phyloP scores from a whole-genome alignment of 2,113 vertebrate species.

The Leptodactylus fuscus region DNA sequence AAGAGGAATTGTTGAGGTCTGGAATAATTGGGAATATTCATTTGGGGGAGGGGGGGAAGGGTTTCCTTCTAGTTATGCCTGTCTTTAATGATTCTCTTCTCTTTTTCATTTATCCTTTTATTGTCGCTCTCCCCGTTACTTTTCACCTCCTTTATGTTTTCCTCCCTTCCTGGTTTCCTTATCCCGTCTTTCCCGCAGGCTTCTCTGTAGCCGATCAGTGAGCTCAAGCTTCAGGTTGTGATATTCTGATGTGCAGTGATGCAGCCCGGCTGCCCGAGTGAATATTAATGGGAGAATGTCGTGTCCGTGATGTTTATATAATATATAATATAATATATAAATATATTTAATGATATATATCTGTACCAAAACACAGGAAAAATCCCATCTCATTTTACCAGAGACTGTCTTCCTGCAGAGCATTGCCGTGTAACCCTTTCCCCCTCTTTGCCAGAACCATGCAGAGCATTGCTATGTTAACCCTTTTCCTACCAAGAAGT shows the following conservation, averaged over 20 bases:
- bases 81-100: neutral
- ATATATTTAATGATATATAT: slow-evolving; percentile 59
- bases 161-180: neutral
- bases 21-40: neutral
- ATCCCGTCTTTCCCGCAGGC: slow-evolving; percentile 16
- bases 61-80: neutral
- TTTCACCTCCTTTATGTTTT: neutral
- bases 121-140: neutral
- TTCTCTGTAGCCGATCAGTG: slow-evolving; percentile 36
- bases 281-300: slow-evolving; percentile 59
- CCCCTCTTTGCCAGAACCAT: slow-evolving; percentile 9
- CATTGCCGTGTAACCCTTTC: slow-evolving; percentile 45
- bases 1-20: too few relatives aligned
- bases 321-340: slow-evolving; percentile 60
- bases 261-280: slow-evolving; percentile 57
- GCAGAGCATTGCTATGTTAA: slow-evolving; percentile 44
- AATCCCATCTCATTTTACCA: slow-evolving; percentile 57
- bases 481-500: too few relatives aligned
- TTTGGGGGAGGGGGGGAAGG: neutral
- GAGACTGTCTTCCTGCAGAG: slow-evolving; percentile 61
- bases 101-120: slow-evolving; percentile 1
- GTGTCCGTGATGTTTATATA: slow-evolving; percentile 61
- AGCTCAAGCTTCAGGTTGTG: slow-evolving; percentile 54
- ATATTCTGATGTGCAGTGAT: slow-evolving; percentile 57
- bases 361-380: slow-evolving; percentile 60